These are phyloP conservation scores for Lutraria rhynchaena DNA, from an alignment of 1,140 invertebrate species.

Conservation along the genomic window DNA sequence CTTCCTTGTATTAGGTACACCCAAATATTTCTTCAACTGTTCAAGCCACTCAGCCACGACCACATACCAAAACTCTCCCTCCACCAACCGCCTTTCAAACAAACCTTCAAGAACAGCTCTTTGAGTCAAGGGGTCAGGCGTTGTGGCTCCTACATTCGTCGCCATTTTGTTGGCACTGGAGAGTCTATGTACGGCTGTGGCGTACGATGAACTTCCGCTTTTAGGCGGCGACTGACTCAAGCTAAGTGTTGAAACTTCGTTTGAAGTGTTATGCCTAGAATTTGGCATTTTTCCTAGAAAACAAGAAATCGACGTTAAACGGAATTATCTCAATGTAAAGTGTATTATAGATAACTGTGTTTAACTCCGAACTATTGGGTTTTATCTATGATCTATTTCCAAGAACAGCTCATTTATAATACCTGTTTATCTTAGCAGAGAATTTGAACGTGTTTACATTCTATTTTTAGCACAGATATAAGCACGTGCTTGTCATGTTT, in stretches of 20 bases:
- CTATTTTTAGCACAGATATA: slow-evolving; percentile 11
- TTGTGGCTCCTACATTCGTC: slow-evolving; percentile 56
- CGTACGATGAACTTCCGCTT: slow-evolving; percentile 14
- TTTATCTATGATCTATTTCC: not conserved
- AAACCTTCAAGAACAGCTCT: slow-evolving; percentile 73
- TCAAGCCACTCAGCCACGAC: slow-evolving; percentile 79
- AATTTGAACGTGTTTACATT: slow-evolving; percentile 33
- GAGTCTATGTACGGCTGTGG: slow-evolving; percentile 43
- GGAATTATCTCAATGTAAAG: not conserved
- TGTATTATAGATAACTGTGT: not conserved
- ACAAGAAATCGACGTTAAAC: not conserved
- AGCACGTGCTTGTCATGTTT: slow-evolving; percentile 5
- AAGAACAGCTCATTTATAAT: not conserved
- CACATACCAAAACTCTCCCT: slow-evolving; percentile 80
- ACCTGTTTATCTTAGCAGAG: not conserved
- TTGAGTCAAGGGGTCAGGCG: slow-evolving; percentile 74
- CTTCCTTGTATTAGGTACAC: slow-evolving; percentile 73
- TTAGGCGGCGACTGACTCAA: slow-evolving; percentile 27
- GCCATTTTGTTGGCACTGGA: slow-evolving; percentile 52
- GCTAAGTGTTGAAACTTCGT: slow-evolving; percentile 12
- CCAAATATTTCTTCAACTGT: slow-evolving; percentile 77
- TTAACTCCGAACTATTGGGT: not conserved
- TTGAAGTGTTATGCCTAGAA: slow-evolving; percentile 24
- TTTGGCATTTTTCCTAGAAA: slow-evolving; percentile 46
- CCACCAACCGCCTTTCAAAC: slow-evolving; percentile 72